Base-by-base conservation (phyloP, 2,797 vertebrate genomes). In the Crenichthys baileyi region DNA sequence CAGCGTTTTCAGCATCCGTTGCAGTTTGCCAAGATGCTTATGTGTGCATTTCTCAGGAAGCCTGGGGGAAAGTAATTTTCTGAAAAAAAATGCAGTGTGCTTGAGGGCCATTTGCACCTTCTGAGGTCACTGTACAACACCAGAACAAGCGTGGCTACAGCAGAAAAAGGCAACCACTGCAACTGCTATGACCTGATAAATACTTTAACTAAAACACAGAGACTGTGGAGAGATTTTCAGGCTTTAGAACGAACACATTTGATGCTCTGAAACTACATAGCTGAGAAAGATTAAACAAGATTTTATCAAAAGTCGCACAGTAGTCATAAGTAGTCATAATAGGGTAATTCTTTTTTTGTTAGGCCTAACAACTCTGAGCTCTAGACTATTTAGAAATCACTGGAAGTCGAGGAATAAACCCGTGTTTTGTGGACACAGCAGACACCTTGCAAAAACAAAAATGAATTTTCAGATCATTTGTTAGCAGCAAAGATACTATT, bases 21-120 rank as follows among this genome's bases (percentile, higher is more conserved):
- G 89, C 84, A 90, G 82, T 89, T 93, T 88, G 76, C 24, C 75
- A 91, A 92, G 79, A 80, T 91, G 88, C 90, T 87, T 87, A 91
- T 85, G 84, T 75, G 55, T 83, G 86, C 86, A 83, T 83, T 91
- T 91, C 72, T 82, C 61, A 85, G 81, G 74, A 82, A 70, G 76
- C 88, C 87, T 79, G 72, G 76, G 83, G 84, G 82, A 88, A 80
- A 84, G 41, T 73, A 86, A 91, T 76, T 90, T 91, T 85, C 48
- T 68, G 73, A 85, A 82, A 83, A 70, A 82, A 75, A 83, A 63
- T 7, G 61, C 39, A 67, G 16, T 73, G 70, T 80, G 61, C 75
- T 81, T 26, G 24, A 77, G 75, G 48, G 75, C 71, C 77, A 79
- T 79, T 77, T 78, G 51, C 78, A 46, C 20, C 31, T 67, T 39